Conservation (phyloP, 2,888 invertebrate species). For the Anodontia alba region DNA sequence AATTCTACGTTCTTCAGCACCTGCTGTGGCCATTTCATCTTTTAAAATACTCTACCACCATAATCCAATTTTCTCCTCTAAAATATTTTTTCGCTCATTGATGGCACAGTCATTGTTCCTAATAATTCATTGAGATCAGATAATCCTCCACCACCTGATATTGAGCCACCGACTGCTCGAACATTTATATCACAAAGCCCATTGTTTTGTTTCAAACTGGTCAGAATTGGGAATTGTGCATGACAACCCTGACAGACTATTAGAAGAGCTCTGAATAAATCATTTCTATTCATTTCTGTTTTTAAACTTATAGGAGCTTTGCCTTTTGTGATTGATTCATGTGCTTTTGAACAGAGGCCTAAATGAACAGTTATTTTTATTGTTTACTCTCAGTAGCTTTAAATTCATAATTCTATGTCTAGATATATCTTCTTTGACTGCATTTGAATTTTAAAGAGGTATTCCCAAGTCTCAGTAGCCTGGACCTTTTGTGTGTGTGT, state of each 20-base stretch:
- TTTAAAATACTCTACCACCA: slow-evolving; percentile 30
- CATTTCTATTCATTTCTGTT: background rate
- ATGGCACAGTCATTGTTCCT: too few species aligned
- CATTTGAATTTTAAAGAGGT: too few species aligned
- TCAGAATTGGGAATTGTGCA: too few species aligned
- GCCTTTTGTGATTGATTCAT: background rate
- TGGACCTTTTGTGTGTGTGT: too few species aligned
- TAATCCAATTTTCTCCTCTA: slow-evolving; percentile 30
- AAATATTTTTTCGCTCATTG: slow-evolving; percentile 20
- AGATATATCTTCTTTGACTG: too few species aligned
- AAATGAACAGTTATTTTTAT: background rate
- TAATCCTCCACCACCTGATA: too few species aligned
- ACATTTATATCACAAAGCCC: slow-evolving; percentile 45
- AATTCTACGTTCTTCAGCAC: slow-evolving; percentile 42
- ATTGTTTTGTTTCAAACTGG: slow-evolving; percentile 20
- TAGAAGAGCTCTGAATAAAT: slow-evolving; percentile 1
- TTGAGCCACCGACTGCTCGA: slow-evolving; percentile 51
- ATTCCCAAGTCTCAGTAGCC: background rate
- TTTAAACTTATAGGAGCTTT: background rate
- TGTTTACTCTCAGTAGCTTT: background rate
- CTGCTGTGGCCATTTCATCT: slow-evolving; percentile 33
- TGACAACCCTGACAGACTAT: too few species aligned
- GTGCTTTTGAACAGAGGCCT: background rate
- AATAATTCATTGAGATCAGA: too few species aligned
- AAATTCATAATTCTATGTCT: too few species aligned